phyloP scores from a whole-genome alignment of 1,140 invertebrate genomes.

The Amphibalanus amphitrite region DNA sequence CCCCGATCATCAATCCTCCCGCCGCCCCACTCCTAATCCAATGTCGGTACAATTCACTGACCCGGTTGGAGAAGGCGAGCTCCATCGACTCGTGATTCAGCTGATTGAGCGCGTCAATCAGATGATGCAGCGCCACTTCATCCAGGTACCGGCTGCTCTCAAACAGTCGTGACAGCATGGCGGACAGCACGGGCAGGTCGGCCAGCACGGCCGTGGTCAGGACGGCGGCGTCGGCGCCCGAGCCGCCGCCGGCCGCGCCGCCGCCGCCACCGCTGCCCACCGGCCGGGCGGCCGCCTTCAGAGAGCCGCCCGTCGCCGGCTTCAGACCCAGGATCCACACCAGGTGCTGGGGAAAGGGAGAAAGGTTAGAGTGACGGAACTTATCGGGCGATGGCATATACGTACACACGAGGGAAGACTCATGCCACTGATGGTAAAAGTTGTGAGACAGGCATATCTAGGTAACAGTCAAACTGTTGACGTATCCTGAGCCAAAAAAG shows the following conservation, averaged over 20 bases:
- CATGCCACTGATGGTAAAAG: too few species aligned
- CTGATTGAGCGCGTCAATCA: conserved; percentile 92
- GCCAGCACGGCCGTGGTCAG: conserved; percentile 91
- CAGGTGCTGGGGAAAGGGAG: conserved; percentile 61
- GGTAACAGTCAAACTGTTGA: too few species aligned
- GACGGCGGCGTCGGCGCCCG: conserved; percentile 44
- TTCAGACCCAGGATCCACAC: conserved; percentile 96
- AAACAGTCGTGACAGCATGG: conserved; percentile 82
- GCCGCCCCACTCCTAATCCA: too few species aligned
- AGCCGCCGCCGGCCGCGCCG: conserved; percentile 29
- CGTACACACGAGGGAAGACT: too few species aligned
- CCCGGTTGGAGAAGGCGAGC: conserved; percentile 36
- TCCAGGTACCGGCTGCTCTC: conserved; percentile 86
- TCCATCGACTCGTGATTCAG: conserved; percentile 95
- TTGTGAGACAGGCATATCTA: too few species aligned
- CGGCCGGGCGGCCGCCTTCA: conserved; percentile 41
- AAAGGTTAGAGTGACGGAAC: too few species aligned
- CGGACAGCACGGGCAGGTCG: conserved; percentile 77
- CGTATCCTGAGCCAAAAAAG: too few species aligned
- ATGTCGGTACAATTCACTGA: too few species aligned
- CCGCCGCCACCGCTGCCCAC: conserved; percentile 34
- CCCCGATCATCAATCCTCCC: too few species aligned
- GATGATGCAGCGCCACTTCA: conserved; percentile 84
- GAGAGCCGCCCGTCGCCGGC: conserved; percentile 73
- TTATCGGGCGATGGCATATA: too few species aligned